Conservation (phyloP, 2,113 vertebrate species). For the Varanus salvator region DNA sequence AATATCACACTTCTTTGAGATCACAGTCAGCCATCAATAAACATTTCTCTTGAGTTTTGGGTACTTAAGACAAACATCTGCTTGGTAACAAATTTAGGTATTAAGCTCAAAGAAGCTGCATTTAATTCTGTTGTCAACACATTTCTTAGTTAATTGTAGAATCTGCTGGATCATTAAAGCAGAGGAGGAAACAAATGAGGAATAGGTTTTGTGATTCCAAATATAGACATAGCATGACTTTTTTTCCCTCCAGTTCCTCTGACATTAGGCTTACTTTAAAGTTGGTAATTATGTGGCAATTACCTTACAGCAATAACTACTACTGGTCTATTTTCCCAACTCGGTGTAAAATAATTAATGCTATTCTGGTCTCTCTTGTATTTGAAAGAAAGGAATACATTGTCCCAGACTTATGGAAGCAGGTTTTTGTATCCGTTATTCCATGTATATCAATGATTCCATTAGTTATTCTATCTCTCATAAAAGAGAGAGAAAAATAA, state of each 20-base stretch:
- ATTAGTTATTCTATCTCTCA: neutral
- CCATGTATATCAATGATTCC: neutral
- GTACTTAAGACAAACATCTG: conserved; percentile 35
- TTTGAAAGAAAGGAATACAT: neutral
- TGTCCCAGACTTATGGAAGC: neutral
- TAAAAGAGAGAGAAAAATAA: neutral
- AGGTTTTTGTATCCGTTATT: neutral
- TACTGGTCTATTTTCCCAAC: neutral
- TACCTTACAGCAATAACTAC: neutral
- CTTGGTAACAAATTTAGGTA: conserved; percentile 8
- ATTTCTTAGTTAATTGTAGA: conserved; percentile 35
- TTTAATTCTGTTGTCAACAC: conserved; percentile 28
- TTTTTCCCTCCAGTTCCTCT: conserved; percentile 17
- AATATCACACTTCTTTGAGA: neutral
- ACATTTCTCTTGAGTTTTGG: conserved; percentile 10
- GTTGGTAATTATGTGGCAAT: neutral
- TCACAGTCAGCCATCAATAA: conserved; percentile 6
- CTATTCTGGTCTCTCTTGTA: neutral
- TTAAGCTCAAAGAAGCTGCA: conserved; percentile 21
- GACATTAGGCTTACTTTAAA: conserved; percentile 8
- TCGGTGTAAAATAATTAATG: neutral
- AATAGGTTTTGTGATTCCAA: conserved; percentile 43
- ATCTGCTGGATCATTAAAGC: conserved; percentile 23
- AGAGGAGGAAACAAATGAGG: conserved; percentile 29
- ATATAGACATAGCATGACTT: conserved; percentile 34